Evolutionary conservation across 2,797 vertebrate genomes (phyloP).

Genomic region (Lacerta bilineata): DNA sequence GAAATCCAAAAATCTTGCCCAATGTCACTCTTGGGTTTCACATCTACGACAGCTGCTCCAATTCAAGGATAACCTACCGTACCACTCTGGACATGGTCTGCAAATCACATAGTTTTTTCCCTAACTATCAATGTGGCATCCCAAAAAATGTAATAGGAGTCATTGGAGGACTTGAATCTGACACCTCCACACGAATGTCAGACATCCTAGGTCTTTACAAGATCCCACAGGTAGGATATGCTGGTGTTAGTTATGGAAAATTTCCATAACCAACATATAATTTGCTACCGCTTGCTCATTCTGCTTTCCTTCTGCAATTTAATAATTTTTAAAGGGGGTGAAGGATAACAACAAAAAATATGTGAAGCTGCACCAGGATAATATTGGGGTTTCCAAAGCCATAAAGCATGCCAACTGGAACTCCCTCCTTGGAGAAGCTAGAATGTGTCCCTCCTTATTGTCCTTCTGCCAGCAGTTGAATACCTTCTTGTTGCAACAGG

Average conservation of each 20-base stretch:
- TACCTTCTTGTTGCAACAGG: too few species aligned
- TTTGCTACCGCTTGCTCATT: background rate
- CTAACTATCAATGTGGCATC: constrained; percentile 11
- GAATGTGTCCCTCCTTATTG: too few species aligned
- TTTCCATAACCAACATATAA: background rate
- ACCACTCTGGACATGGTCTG: background rate
- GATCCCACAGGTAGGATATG: constrained; percentile 18
- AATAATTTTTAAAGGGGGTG: background rate
- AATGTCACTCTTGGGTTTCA: constrained; percentile 10
- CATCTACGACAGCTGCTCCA: constrained; percentile 11
- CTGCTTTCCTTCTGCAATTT: background rate
- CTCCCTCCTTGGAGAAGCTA: too few species aligned
- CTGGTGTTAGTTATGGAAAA: too few species aligned
- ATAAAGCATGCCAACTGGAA: too few species aligned
- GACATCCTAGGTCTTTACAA: constrained; percentile 16
- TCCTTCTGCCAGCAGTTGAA: too few species aligned
- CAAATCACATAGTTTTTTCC: background rate
- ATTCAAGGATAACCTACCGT: background rate
- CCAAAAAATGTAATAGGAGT: background rate
- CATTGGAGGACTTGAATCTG: background rate
- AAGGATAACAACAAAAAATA: too few species aligned
- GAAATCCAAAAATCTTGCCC: background rate
- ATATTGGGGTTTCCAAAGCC: background rate
- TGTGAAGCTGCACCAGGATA: background rate
- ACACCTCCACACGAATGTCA: background rate